These are phyloP conservation scores for Ispidina lecontei DNA, from an alignment of 2,797 vertebrate genomes.

Conservation along the genomic window DNA sequence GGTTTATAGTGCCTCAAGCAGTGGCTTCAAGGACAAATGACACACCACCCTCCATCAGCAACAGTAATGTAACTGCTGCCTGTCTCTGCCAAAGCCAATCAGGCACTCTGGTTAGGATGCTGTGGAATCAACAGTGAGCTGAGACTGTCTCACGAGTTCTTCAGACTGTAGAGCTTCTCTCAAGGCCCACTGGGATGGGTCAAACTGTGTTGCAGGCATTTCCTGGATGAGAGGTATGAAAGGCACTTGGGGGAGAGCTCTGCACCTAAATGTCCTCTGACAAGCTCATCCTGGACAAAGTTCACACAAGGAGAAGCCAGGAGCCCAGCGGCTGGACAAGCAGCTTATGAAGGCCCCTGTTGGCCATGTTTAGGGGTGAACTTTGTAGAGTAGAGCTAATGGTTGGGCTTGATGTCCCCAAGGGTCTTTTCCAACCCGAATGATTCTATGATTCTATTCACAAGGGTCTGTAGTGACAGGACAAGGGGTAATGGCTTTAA, in stretches of 20 bases:
- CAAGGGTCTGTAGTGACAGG: no score
- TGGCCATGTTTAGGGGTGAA: no score
- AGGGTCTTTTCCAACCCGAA: no score
- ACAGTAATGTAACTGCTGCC: background rate
- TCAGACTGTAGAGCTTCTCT: background rate
- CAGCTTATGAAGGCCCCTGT: background rate
- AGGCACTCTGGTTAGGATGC: background rate
- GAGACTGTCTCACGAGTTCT: background rate
- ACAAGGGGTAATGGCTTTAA: no score
- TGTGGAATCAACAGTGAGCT: accelerated
- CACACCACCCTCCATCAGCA: background rate
- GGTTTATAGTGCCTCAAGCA: background rate
- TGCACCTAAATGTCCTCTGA: background rate
- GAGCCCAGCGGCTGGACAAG: accelerated
- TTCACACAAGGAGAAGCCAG: background rate
- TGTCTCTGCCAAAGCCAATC: background rate
- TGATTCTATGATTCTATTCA: no score
- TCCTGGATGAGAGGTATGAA: accelerated
- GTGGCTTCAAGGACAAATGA: background rate
- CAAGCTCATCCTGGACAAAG: background rate
- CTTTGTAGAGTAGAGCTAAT: no score
- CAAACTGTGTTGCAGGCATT: background rate
- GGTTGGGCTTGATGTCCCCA: no score
- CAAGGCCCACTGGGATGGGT: background rate
- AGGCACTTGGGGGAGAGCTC: background rate